These are phyloP conservation scores for Grapholita molesta DNA, from an alignment of 1,140 invertebrate genomes.

Conservation along the genomic window DNA sequence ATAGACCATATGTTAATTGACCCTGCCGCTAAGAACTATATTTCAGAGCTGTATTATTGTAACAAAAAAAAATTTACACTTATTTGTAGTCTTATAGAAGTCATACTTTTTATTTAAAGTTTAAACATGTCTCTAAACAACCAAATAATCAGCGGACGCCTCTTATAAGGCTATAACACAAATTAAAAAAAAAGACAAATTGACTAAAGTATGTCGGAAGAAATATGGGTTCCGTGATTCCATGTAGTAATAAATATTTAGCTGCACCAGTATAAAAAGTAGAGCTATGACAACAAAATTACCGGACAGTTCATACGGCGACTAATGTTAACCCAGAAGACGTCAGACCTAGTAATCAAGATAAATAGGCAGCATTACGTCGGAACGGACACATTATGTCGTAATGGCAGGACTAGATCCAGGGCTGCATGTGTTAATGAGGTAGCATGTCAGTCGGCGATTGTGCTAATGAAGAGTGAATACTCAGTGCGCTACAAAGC, in stretches of 20 bases:
- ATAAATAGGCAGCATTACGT: not conserved
- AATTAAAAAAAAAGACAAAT: not conserved
- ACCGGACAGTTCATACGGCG: not conserved
- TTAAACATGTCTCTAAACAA: too few species aligned
- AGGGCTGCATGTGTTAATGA: constrained; percentile 10
- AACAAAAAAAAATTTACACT: too few species aligned
- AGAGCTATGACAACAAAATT: too few species aligned
- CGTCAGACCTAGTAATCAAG: not conserved
- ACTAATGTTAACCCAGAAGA: not conserved
- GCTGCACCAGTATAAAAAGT: too few species aligned
- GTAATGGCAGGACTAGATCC: constrained; percentile 4
- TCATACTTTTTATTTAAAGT: too few species aligned
- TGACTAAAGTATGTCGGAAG: not conserved
- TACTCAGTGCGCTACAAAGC: constrained; percentile 11
- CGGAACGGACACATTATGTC: not conserved
- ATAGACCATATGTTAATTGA: too few species aligned
- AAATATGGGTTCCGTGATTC: too few species aligned
- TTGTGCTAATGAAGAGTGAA: constrained; percentile 16
- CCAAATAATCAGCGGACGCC: not conserved
- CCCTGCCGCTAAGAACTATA: too few species aligned
- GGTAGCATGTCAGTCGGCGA: constrained; percentile 11
- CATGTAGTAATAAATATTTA: too few species aligned
- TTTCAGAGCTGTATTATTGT: too few species aligned
- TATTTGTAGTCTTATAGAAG: too few species aligned
- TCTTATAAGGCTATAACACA: not conserved